Base-by-base conservation (phyloP, 2,888 invertebrate species). In the Druceiella hillmani region DNA sequence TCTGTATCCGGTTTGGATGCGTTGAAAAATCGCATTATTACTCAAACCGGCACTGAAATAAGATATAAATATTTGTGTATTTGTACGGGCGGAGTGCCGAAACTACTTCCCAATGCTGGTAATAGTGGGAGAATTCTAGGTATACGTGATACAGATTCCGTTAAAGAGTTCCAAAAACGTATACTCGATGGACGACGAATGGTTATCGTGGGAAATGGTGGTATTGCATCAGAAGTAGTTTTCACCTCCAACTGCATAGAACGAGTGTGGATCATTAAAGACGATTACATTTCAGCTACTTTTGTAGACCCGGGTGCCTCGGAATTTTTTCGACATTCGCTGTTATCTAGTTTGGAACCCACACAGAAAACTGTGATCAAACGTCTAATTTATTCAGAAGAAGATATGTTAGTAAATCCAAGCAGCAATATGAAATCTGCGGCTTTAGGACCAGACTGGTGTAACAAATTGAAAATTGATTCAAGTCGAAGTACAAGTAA, bases 361-460 rank as follows among this genome's bases (percentile, higher is more conserved):
- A 52, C 48, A 30, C 14, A 39, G 6, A 25, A 32, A 3, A 58
- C 63, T 6, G 53, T 70, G 29, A 48, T 77, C 12, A 79, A 82
- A 58, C 72, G 87, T 50, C 78, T 83, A 68, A 72, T 82, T 22
- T 89, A 82, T 55, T 67, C 74, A 35, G 78, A 82, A 50, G 75
- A 76, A 45, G 67, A 66, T 41, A 57, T 57, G 26, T 45, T 64
- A 31, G 54, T 64, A 11, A 57, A 63, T 17, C 45, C 62, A 13
- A 64, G 65, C 44, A 61, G 62, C 47, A 59, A 68, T 47, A 66
- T 74, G 51, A 76, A 71, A 43, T 95, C 97, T 7, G 89, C 93
- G 44, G 95, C 99, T 3, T 71, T 99, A 36, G 99, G 99, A 0
- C 98, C 98, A 5, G 95, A 99, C 65, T 99, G 99, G 99, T 87